Conservation (phyloP, 2,797 vertebrate species). For the Coracias cyanogaster region DNA sequence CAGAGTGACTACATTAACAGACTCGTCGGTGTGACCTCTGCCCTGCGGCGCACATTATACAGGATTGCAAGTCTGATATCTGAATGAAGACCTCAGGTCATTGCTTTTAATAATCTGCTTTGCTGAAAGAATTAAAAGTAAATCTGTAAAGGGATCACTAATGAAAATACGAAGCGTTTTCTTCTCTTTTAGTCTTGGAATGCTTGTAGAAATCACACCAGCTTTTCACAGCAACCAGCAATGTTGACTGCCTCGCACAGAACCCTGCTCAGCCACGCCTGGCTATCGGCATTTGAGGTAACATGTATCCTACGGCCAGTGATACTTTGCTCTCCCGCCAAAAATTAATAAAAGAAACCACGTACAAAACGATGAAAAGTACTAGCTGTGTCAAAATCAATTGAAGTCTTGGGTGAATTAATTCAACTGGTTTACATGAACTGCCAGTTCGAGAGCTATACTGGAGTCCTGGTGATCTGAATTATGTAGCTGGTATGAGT, state of each 20-base stretch:
- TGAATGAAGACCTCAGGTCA: slow-evolving; percentile 70
- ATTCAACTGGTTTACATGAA: neutral
- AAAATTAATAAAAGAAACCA: neutral
- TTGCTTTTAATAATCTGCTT: slow-evolving; percentile 79
- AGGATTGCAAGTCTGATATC: slow-evolving; percentile 76
- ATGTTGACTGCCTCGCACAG: accelerated
- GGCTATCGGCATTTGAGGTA: neutral
- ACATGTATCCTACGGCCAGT: neutral
- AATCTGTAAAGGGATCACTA: slow-evolving; percentile 67
- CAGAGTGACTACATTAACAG: slow-evolving; percentile 89
- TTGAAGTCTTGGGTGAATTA: neutral
- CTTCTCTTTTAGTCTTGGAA: neutral
- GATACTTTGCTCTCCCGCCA: neutral
- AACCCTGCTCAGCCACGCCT: neutral
- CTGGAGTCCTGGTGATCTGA: neutral
- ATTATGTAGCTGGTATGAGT: neutral
- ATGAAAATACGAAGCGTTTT: slow-evolving; percentile 36
- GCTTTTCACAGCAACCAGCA: neutral
- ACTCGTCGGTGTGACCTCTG: slow-evolving; percentile 87
- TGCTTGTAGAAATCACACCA: neutral
- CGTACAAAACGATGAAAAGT: neutral
- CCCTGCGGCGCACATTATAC: slow-evolving; percentile 80
- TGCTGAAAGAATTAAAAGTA: slow-evolving; percentile 60
- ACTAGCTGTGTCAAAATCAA: neutral
- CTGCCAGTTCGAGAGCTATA: neutral